These are phyloP conservation scores for Malurus elegans DNA, from an alignment of 2,113 vertebrate species.

Conservation along the genomic window DNA sequence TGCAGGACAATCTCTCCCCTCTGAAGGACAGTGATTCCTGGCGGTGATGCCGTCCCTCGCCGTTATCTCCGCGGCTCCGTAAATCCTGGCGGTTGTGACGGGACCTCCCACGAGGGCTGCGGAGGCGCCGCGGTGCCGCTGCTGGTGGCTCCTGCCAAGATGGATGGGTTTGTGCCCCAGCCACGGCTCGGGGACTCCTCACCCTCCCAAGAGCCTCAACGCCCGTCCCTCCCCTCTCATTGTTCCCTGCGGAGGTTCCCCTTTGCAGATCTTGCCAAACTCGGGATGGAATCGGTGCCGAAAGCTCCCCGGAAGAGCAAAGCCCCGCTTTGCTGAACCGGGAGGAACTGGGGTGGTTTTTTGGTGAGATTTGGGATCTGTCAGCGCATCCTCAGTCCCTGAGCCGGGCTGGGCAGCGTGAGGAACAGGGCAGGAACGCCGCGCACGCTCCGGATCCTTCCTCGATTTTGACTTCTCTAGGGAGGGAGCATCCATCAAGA, in stretches of 20 bases:
- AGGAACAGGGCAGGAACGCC: neutral
- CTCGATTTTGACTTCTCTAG: neutral
- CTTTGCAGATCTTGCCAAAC: neutral
- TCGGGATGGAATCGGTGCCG: neutral
- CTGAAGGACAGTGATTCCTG: neutral
- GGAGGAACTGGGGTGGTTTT: neutral
- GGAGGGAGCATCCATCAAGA: conserved; percentile 25
- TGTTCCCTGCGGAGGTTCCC: neutral
- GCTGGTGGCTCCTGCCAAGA: neutral
- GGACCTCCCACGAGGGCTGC: conserved; percentile 39
- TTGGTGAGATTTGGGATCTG: neutral
- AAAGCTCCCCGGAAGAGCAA: neutral
- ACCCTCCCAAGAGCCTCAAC: neutral
- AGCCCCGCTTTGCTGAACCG: neutral
- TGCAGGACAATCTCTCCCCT: too few species aligned
- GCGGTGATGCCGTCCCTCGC: neutral
- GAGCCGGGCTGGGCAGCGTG: neutral
- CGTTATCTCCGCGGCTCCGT: neutral
- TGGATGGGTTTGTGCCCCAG: neutral
- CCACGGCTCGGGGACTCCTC: neutral
- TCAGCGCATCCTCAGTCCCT: neutral
- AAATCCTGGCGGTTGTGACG: neutral
- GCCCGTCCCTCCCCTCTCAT: neutral
- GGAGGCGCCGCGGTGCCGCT: neutral
- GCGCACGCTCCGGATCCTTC: neutral